Conservation (phyloP, 2,888 invertebrate genomes). For the Penaeus monodon region DNA sequence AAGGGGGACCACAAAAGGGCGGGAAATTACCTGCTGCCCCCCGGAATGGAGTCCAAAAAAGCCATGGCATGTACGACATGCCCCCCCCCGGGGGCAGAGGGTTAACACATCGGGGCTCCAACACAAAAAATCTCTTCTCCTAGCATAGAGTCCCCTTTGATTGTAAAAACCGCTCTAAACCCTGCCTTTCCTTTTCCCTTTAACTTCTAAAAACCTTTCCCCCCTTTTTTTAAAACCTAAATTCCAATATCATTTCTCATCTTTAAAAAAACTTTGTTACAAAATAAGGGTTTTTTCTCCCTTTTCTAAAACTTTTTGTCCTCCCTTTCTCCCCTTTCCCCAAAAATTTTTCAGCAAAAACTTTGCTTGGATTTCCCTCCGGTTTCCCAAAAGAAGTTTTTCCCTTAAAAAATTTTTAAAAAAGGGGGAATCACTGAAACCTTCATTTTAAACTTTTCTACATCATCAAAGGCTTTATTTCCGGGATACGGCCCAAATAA, state of each 20-base stretch:
- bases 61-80: too few species aligned
- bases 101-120: too few species aligned
- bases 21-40: too few species aligned
- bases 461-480: slow-evolving; percentile 95
- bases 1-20: too few species aligned
- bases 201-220: background rate
- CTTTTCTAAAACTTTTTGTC: background rate
- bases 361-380: slow-evolving; percentile 95
- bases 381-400: slow-evolving; percentile 86
- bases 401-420: slow-evolving; percentile 91
- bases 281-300: background rate
- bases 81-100: too few species aligned
- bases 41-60: too few species aligned
- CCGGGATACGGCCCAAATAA: slow-evolving; percentile 92
- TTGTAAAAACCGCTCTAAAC: background rate
- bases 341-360: slow-evolving; percentile 93
- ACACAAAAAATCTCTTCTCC: too few species aligned
- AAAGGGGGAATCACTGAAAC: slow-evolving; percentile 84
- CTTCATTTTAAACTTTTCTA: slow-evolving; percentile 86
- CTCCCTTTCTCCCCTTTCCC: slow-evolving; percentile 75
- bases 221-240: background rate
- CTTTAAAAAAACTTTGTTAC: background rate
- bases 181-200: background rate
- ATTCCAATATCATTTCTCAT: too few species aligned
- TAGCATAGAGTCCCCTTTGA: too few species aligned